These are phyloP conservation scores for Cinclus mexicanus DNA, from an alignment of 2,113 vertebrate genomes.

Conservation along the genomic window DNA sequence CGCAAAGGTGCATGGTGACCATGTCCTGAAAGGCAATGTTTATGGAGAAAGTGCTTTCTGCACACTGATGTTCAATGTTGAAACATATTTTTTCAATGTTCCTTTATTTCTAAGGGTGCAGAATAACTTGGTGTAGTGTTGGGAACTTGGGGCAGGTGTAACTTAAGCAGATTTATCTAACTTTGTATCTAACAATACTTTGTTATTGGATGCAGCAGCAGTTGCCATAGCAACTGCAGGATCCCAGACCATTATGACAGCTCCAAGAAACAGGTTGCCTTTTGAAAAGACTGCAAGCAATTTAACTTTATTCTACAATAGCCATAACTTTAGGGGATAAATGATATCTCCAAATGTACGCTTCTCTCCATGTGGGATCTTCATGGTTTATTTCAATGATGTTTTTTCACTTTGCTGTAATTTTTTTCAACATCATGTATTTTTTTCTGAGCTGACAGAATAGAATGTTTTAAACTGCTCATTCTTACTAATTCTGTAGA, in stretches of 20 bases:
- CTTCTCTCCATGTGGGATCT: not conserved
- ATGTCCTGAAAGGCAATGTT: conserved; percentile 32
- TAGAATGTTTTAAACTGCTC: not conserved
- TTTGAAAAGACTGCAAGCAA: not conserved
- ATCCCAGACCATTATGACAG: conserved; percentile 56
- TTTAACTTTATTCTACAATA: not conserved
- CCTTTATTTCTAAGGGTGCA: not conserved
- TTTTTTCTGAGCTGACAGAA: not conserved
- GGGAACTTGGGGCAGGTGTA: conserved; percentile 35
- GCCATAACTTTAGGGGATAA: not conserved
- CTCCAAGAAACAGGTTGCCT: conserved; percentile 35
- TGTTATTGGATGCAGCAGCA: conserved; percentile 63
- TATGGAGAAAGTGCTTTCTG: not conserved
- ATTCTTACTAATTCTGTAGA: not conserved
- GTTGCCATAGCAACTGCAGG: conserved; percentile 69
- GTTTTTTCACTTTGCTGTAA: not conserved
- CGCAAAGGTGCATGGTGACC: not conserved
- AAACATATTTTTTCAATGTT: conserved; percentile 61
- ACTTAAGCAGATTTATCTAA: conserved; percentile 67
- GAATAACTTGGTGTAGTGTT: not conserved
- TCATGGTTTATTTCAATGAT: not conserved
- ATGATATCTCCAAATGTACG: not conserved
- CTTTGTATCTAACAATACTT: not conserved
- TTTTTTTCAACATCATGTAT: not conserved
- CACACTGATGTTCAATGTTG: not conserved